Evolutionary conservation across 2,797 vertebrate species (phyloP).

Genomic region (Acanthornis magna): DNA sequence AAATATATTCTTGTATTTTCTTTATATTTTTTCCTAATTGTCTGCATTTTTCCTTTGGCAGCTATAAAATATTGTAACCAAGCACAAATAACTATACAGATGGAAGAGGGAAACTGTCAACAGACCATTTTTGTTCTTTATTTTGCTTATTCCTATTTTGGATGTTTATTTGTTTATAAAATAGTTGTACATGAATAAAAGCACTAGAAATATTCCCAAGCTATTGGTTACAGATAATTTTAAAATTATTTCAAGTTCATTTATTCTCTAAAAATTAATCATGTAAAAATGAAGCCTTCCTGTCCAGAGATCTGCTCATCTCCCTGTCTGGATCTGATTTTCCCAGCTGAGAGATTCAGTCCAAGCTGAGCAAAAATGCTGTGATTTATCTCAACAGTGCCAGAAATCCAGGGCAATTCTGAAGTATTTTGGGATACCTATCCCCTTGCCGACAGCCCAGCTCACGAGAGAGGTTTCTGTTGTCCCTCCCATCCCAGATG

Average conservation of each 20-base stretch:
- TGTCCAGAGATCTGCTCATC: neutral
- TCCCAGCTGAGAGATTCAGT: neutral
- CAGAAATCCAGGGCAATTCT: neutral
- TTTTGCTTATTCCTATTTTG: slow-evolving; percentile 1
- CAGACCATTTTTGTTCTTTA: neutral
- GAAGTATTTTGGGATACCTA: neutral
- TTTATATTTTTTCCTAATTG: neutral
- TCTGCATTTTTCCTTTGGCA: neutral
- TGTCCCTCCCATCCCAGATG: rapidly evolving
- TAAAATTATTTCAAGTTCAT: neutral
- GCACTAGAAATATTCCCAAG: neutral
- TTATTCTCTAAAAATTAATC: neutral
- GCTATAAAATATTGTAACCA: neutral
- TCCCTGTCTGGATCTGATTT: neutral
- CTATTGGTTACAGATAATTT: neutral
- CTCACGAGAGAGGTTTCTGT: neutral
- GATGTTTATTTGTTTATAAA: slow-evolving; percentile 14
- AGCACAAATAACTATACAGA: neutral
- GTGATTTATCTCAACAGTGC: neutral
- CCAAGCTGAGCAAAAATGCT: neutral
- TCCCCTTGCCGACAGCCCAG: neutral
- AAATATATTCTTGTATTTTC: neutral
- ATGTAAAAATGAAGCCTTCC: neutral
- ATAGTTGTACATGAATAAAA: neutral
- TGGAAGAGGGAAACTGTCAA: neutral